Percentiles rank a stretch among this genome's conserved stretches.
Conservation (phyloP, 2,888 invertebrate species). For the Luffia ferchaultella region DNA sequence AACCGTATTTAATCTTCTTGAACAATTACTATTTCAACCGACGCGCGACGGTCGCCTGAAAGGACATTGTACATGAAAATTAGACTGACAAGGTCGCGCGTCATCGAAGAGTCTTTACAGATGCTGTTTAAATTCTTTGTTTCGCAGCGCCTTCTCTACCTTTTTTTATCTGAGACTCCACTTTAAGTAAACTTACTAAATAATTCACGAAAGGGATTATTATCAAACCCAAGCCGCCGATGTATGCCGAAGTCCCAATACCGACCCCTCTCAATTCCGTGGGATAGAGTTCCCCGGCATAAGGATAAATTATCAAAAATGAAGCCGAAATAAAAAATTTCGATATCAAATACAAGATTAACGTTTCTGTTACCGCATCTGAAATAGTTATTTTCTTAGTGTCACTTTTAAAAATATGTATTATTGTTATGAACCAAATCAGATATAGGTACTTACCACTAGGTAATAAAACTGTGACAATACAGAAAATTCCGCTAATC, state of each 20-base stretch:
- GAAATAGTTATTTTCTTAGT: conserved; percentile 22
- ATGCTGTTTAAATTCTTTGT: too few relatives aligned
- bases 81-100: too few relatives aligned
- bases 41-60: too few relatives aligned
- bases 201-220: conserved; percentile 92
- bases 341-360: conserved; percentile 80
- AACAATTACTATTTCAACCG: too few relatives aligned
- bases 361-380: conserved; percentile 79
- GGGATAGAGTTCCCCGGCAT: conserved; percentile 91
- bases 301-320: conserved; percentile 91
- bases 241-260: conserved; percentile 90
- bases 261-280: conserved; percentile 89
- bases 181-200: conserved; percentile 72
- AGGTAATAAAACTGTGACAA: conserved; percentile 84
- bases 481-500: conserved; percentile 83
- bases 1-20: too few relatives aligned
- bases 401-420: too few relatives aligned
- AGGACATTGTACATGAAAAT: too few relatives aligned
- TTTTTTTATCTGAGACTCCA: too few relatives aligned
- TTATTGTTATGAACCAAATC: not conserved
- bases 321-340: conserved; percentile 92
- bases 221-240: conserved; percentile 87
- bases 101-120: too few relatives aligned
- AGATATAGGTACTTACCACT: conserved; percentile 58
- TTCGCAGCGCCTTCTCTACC: too few relatives aligned